Conservation (phyloP, 2,888 invertebrate species). For the Zygothrica quintamaculata region DNA sequence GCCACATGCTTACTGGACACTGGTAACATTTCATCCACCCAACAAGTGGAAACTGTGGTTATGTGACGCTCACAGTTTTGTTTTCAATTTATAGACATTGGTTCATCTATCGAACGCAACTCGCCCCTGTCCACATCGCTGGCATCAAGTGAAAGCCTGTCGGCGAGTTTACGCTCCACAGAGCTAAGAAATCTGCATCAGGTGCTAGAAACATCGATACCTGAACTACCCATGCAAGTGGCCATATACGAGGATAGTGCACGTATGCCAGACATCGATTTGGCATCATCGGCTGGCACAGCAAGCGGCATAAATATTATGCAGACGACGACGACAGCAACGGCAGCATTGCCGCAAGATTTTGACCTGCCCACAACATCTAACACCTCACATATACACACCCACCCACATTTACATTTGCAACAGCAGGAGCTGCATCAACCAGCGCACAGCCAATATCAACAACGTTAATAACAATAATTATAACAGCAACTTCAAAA, state of each 20-base stretch:
- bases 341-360: slow-evolving; percentile 44
- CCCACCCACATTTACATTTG: slow-evolving; percentile 74
- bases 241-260: slow-evolving; percentile 64
- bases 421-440: slow-evolving; percentile 64
- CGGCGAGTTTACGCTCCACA: slow-evolving; percentile 84
- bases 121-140: slow-evolving; percentile 88
- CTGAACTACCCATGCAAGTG: slow-evolving; percentile 54
- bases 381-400: slow-evolving; percentile 55
- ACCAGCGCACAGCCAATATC: slow-evolving; percentile 60
- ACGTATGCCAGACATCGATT: slow-evolving; percentile 71
- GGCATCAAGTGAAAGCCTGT: slow-evolving; percentile 86
- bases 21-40: slow-evolving; percentile 63
- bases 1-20: slow-evolving; percentile 83
- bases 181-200: slow-evolving; percentile 88
- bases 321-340: slow-evolving; percentile 41
- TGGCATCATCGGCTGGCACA: slow-evolving; percentile 81
- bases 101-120: slow-evolving; percentile 86
- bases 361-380: slow-evolving; percentile 64
- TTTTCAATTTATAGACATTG: slow-evolving; percentile 83
- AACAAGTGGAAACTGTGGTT: background rate
- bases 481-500: slow-evolving; percentile 49
- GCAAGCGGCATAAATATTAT: slow-evolving; percentile 70
- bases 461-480: slow-evolving; percentile 49
- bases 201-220: slow-evolving; percentile 78
- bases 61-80: background rate